phyloP scores from a whole-genome alignment of 1,140 invertebrate species.

The Drosophila santomea region DNA sequence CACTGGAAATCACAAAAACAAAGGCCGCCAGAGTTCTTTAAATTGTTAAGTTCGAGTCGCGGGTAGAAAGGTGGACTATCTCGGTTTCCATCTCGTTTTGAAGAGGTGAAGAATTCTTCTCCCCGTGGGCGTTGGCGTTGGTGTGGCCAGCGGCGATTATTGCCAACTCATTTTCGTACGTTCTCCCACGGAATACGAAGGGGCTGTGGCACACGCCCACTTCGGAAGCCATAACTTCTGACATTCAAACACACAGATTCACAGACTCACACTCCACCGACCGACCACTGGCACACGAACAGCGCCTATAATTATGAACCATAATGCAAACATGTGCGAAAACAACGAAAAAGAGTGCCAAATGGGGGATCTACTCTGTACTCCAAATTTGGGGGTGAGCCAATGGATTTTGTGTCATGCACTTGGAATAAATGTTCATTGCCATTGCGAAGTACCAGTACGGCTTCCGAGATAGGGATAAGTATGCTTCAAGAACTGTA shows the following conservation, averaged over 20 bases:
- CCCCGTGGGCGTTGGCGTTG: conserved; percentile 48
- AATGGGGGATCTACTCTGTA: conserved; percentile 5
- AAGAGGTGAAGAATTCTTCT: conserved; percentile 40
- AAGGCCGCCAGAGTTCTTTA: conserved; percentile 42
- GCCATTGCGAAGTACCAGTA: too few species aligned
- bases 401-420: conserved; percentile 1
- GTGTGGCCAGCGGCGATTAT: conserved; percentile 39
- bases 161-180: conserved; percentile 54
- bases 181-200: conserved; percentile 36
- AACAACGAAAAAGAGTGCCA: conserved; percentile 34
- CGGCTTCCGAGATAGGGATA: too few species aligned
- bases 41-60: conserved; percentile 3
- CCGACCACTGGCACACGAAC: conserved; percentile 31
- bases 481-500: too few species aligned
- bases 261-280: conserved; percentile 1
- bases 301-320: conserved; percentile 78
- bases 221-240: conserved; percentile 59
- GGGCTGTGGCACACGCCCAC: conserved; percentile 55
- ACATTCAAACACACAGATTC: conserved; percentile 20
- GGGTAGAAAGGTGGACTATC: conserved; percentile 43
- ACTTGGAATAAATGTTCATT: not conserved
- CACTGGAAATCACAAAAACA: conserved; percentile 52
- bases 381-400: not conserved
- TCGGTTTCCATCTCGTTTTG: conserved; percentile 38
- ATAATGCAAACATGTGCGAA: conserved; percentile 73